Evolutionary conservation across 2,888 invertebrate genomes (phyloP).

Genomic region (Drosophila formosana): DNA sequence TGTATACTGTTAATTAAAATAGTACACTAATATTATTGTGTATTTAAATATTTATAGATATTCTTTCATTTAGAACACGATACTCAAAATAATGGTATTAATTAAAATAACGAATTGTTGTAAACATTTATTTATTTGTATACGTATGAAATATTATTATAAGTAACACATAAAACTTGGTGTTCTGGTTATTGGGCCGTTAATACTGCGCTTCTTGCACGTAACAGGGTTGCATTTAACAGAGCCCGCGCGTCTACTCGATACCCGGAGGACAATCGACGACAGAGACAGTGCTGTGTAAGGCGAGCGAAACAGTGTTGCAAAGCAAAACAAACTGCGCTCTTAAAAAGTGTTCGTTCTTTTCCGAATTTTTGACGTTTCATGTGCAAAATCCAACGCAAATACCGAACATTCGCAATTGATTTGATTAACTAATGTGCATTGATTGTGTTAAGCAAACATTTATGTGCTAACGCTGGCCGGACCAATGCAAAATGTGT

Average conservation of each 20-base stretch:
- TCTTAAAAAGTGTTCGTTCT: constrained; percentile 56
- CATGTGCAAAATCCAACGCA: constrained; percentile 54
- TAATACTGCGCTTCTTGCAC: too few relatives aligned
- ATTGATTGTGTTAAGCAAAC: constrained; percentile 11
- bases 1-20: too few relatives aligned
- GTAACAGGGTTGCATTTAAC: constrained; percentile 16
- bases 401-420: constrained; percentile 35
- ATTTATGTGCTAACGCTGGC: constrained; percentile 17
- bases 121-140: too few relatives aligned
- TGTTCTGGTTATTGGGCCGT: too few relatives aligned
- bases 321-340: constrained; percentile 63
- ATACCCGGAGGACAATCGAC: constrained; percentile 22
- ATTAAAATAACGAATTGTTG: too few relatives aligned
- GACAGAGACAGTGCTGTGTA: constrained; percentile 42
- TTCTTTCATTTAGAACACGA: too few relatives aligned
- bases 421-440: constrained; percentile 19
- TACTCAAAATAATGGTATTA: too few relatives aligned
- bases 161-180: too few relatives aligned
- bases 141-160: too few relatives aligned
- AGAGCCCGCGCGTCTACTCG: constrained; percentile 30
- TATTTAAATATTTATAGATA: too few relatives aligned
- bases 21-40: too few relatives aligned
- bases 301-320: constrained; percentile 51
- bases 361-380: constrained; percentile 62
- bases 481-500: constrained; percentile 36